A percentile compares a stretch with the other conserved stretches of the same genome.
These are phyloP conservation scores for Branchellion lobata DNA, from an alignment of 2,888 invertebrate species.

Conservation along the genomic window DNA sequence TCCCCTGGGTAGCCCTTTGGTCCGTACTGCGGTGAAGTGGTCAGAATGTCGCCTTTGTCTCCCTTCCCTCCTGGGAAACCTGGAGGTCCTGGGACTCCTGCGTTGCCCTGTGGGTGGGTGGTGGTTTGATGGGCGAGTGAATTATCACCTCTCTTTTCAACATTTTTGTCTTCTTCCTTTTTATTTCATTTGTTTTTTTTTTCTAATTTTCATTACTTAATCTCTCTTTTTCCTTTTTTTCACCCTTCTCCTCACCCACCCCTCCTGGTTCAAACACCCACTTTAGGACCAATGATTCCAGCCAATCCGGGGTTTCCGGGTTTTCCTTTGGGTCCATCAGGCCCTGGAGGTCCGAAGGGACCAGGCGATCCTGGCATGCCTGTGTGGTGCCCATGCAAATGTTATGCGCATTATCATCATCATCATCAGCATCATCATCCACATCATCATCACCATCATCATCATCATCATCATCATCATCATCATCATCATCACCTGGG, in stretches of 20 bases:
- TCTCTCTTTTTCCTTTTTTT: too few species aligned
- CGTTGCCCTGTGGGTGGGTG: neutral
- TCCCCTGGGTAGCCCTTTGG: slow-evolving; percentile 8
- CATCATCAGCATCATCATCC: too few species aligned
- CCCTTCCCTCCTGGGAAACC: slow-evolving; percentile 44
- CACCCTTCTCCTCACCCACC: too few species aligned
- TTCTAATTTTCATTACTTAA: too few species aligned
- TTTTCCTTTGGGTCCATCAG: slow-evolving; percentile 37
- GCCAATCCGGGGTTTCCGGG: slow-evolving; percentile 53
- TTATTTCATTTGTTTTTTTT: too few species aligned
- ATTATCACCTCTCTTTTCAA: too few species aligned
- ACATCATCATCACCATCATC: too few species aligned
- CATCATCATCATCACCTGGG: slow-evolving; percentile 33
- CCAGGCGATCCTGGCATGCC: slow-evolving; percentile 46
- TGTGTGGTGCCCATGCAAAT: too few species aligned
- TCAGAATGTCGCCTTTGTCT: slow-evolving; percentile 28
- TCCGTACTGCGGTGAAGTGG: slow-evolving; percentile 12
- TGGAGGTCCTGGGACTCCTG: slow-evolving; percentile 32
- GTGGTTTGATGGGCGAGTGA: neutral
- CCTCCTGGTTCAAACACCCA: too few species aligned
- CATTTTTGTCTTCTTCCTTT: too few species aligned
- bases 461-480: slow-evolving; percentile 9
- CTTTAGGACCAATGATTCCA: slow-evolving; percentile 44
- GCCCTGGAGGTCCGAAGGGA: slow-evolving; percentile 45
- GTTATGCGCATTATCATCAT: too few species aligned